Base-by-base conservation (phyloP, 2,113 vertebrate species). In the Acinonyx jubatus region DNA sequence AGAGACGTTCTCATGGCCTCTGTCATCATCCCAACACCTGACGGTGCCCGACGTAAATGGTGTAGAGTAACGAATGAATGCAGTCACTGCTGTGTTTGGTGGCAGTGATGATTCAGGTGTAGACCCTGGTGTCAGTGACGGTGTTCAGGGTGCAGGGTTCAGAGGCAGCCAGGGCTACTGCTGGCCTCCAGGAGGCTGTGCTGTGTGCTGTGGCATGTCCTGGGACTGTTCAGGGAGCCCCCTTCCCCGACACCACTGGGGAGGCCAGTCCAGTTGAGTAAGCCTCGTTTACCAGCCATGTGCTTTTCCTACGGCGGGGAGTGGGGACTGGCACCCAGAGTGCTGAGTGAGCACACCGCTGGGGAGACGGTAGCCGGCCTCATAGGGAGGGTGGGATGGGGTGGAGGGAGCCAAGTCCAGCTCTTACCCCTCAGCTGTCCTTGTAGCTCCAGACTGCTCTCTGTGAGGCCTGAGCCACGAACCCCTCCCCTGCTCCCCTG, bases 181-280 rank as follows among this genome's bases (percentile, higher is more conserved):
- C 57, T n/a, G 38, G 57, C n/a, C 55, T 33, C 55, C 14, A 16
- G 55, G 93, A 38, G 52, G 41, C 66, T 65, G 18, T 52, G 76
- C 76, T 80, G 15, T 3, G 2, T 16, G 25, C 74, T 31, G 36
- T 0, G 10, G 25, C 41, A 4, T 18, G 61, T 68, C 21, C 13
- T 0, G 0, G n/a, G 55, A 41, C 81, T 4, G 0, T 29, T 23
- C 36, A 1, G 5, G 41, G 31, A 65, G 79, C 31, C 33, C 16
- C 69, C 4, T 23, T 0, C 5, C 38, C 65, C 18, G 3, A 76
- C 41, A 16, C 41, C 74, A 19, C 23, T 0, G 8, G 45, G 55
- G 61, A 66, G 5, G 36, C 61, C 2, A 15, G 36, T 41, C 61
- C 45, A 33, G 61, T 7, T 13, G 48, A 79, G 61, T 36, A 68